Evolutionary conservation across 2,113 vertebrate genomes (phyloP), one percentile per base, ranked within the genome.

Genomic region (Lepidothrix coronata): DNA sequence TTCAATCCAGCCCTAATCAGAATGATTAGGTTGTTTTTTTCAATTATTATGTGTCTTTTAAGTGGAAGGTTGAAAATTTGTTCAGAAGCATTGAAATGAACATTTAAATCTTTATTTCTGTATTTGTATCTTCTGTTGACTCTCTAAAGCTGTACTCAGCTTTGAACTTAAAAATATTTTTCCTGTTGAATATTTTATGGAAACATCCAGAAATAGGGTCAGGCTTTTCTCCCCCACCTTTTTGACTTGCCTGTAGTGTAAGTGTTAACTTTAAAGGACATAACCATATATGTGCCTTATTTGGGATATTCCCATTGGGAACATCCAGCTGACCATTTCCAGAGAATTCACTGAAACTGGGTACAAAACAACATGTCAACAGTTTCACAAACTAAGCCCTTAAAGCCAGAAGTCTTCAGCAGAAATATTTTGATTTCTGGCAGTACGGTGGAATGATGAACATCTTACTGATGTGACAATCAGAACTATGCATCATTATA

Each of bases 241-340:
- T 78, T 33, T 70, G 8, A 83, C 33, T 88, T 51, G 27, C 58
- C 55, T 49, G 35, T 17, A 52, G 46, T 8, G 11, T 59, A 89
- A 85, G 57, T 58, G 61, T 67, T 84, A 77, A 33, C 19, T 85
- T 91, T 11, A 8, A 25, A 84, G 20, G n/a, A n/a, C n/a, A 31
- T 51, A 48, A 79, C 41, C 17, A 39, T 1, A 1, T 65, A 65
- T 0, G 0, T 57, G 49, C 49, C 44, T 85, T 37, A 41, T 62
- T 89, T 82, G 61, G 88, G 22, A 46, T 43, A 65, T 6, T 89
- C 35, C 63, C 27, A 1, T 24, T 61, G 75, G 43, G 19, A 89
- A 49, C 62, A 93, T 61, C 57, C 41, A 13, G 3, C 43, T 63
- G 30, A 65, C 43, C 18, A 55, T 18, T 84, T 74, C 27, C 62